Percentiles rank a stretch among this genome's conserved stretches.
These are phyloP conservation scores for Lepidochrysops patricia DNA, from an alignment of 2,888 invertebrate species.

Conservation along the genomic window DNA sequence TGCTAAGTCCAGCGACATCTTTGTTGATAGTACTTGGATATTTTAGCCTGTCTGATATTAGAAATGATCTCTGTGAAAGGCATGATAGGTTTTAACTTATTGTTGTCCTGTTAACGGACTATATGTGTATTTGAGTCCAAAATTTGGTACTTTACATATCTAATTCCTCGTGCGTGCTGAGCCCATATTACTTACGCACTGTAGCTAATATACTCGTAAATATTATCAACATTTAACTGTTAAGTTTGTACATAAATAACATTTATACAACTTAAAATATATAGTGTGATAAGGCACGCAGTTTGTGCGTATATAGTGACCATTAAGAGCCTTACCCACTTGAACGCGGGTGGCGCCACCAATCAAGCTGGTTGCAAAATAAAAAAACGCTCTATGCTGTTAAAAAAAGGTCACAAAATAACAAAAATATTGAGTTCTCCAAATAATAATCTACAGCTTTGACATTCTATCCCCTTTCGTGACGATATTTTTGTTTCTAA, in stretches of 20 bases:
- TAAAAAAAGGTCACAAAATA: too few relatives aligned
- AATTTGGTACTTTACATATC: background rate
- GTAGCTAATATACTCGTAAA: slow-evolving; percentile 8
- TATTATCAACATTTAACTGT: slow-evolving; percentile 11
- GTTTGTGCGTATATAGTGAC: slow-evolving; percentile 12
- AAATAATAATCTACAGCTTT: too few relatives aligned
- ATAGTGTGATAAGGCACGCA: background rate
- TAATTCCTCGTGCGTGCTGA: background rate
- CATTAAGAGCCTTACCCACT: slow-evolving; percentile 27
- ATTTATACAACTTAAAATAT: slow-evolving; percentile 3
- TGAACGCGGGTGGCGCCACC: background rate
- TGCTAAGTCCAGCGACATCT: too few relatives aligned
- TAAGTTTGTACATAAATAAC: slow-evolving; percentile 9
- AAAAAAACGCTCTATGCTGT: too few relatives aligned
- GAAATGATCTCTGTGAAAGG: background rate
- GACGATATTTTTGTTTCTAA: too few relatives aligned
- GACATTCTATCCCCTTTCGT: too few relatives aligned
- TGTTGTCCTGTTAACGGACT: background rate
- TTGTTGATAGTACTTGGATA: too few relatives aligned
- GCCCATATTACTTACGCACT: background rate
- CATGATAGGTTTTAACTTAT: background rate
- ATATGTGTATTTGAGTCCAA: background rate
- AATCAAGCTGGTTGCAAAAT: too few relatives aligned
- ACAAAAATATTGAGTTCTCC: too few relatives aligned
- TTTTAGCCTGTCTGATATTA: too few relatives aligned